These are phyloP conservation scores for Pangasianodon hypophthalmus DNA, from an alignment of 2,113 vertebrate genomes.

Conservation along the genomic window DNA sequence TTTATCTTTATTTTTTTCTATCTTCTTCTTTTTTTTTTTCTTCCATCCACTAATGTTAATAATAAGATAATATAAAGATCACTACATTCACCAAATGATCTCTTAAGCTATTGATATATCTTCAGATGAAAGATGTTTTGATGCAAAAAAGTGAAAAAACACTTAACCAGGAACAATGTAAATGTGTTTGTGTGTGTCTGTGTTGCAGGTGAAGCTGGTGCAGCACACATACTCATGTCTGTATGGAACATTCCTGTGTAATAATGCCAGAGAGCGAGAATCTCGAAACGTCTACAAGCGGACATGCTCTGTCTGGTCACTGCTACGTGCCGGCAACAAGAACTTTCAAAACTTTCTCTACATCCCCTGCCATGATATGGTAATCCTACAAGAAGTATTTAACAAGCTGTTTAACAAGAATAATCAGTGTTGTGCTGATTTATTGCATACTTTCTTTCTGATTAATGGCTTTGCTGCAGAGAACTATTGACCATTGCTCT, in stretches of 20 bases:
- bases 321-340: slow-evolving; percentile 93
- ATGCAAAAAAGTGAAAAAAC: not conserved
- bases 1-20: not conserved
- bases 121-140: not conserved
- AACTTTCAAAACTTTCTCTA: slow-evolving; percentile 99
- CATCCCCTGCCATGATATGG: slow-evolving; percentile 89
- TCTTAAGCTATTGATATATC: not conserved
- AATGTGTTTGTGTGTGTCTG: not conserved
- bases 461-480: not conserved
- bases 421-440: not conserved
- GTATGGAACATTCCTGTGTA: slow-evolving; percentile 95
- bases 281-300: slow-evolving; percentile 90
- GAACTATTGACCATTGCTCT: not conserved
- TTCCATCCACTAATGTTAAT: not conserved
- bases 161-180: not conserved
- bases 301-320: slow-evolving; percentile 95
- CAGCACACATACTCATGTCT: slow-evolving; percentile 98
- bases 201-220: slow-evolving; percentile 90
- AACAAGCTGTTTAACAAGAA: not conserved
- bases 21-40: not conserved
- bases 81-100: not conserved
- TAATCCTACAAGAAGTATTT: slow-evolving; percentile 56
- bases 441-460: not conserved
- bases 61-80: not conserved
- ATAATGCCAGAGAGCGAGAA: slow-evolving; percentile 91